Base-by-base conservation (phyloP, 2,113 vertebrate genomes). In the Orycteropus afer region DNA sequence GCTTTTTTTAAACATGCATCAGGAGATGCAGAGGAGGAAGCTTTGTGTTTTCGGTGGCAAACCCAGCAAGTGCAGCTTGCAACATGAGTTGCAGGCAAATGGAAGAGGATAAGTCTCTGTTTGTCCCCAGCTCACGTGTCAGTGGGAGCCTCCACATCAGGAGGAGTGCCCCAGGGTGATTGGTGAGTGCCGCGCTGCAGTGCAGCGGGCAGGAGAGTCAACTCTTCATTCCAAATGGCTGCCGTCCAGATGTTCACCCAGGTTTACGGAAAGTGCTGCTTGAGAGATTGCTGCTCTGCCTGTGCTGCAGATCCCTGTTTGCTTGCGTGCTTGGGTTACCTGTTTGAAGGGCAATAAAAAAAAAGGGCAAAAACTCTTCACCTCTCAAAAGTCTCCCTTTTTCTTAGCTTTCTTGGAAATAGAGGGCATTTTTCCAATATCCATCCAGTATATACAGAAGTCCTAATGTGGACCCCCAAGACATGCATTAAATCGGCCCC, bases 61-160 rank as follows among this genome's bases (percentile, higher is more conserved):
- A 97, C 94, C 81, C 97, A 94, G 95, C 97, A 90, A 29, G 93
- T 97, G 4, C n/a, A 92, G 94, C 95, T 97, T 97, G 97, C 94
- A 97, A 53, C 96, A 6, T 92, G 92, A 96, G 86, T 93, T 97
- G 88, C 96, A 91, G 84, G 94, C 94, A 42, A 81, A 85, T 97
- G 95, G 98, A 97, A 97, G 98, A 98, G 98, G 98, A 97, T 42
- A 83, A 87, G 23, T 95, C 95, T 91, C 85, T 96, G 67, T 96
- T 93, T 97, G 94, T 96, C 95, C 95, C 97, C 97, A 91, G 95
- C 93, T 97, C 94, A 94, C 87, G 25, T 92, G 88, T 73, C 71
- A 93, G 0, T 12, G 95, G 97, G 94, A 97, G 91, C 94, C 0
- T 0, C 97, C 92, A 95, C 91, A 0, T n/a, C 82, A 94, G 77